Conservation (phyloP, 2,113 vertebrate species). For the Spea multiplicata region DNA sequence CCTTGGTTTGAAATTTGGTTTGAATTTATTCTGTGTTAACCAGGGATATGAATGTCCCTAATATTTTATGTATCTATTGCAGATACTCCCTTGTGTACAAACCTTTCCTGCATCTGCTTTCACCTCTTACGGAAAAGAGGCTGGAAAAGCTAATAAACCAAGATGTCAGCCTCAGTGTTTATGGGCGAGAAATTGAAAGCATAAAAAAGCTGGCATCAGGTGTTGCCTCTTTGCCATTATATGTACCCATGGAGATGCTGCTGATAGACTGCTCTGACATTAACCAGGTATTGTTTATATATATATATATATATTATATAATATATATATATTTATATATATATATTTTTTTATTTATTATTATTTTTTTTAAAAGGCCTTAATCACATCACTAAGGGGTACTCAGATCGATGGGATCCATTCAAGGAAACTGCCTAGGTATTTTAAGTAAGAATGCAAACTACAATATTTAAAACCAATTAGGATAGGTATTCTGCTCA, state of each 20-base stretch:
- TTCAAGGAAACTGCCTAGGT: too few species aligned
- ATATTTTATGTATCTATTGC: background rate
- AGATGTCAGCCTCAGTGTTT: conserved; percentile 29
- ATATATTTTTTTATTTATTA: too few species aligned
- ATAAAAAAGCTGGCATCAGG: background rate
- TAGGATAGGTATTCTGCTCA: too few species aligned
- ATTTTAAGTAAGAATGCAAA: too few species aligned
- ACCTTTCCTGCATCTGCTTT: conserved; percentile 31
- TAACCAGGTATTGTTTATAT: conserved; percentile 47
- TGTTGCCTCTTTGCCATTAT: conserved; percentile 12
- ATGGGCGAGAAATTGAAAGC: conserved; percentile 31
- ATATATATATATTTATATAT: background rate
- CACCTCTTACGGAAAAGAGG: background rate
- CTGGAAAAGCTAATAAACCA: background rate
- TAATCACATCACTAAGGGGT: too few species aligned
- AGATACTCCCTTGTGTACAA: conserved; percentile 37
- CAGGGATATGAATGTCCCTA: too few species aligned
- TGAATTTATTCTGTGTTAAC: too few species aligned
- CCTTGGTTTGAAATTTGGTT: background rate
- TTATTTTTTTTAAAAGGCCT: too few species aligned
- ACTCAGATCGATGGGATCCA: too few species aligned
- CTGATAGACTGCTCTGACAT: conserved; percentile 49
- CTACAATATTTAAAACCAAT: too few species aligned
- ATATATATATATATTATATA: too few species aligned
- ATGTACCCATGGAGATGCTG: conserved; percentile 47